These are phyloP conservation scores for Hermatobates lingyangjiaoensis DNA, from an alignment of 1,140 invertebrate genomes.

Conservation along the genomic window DNA sequence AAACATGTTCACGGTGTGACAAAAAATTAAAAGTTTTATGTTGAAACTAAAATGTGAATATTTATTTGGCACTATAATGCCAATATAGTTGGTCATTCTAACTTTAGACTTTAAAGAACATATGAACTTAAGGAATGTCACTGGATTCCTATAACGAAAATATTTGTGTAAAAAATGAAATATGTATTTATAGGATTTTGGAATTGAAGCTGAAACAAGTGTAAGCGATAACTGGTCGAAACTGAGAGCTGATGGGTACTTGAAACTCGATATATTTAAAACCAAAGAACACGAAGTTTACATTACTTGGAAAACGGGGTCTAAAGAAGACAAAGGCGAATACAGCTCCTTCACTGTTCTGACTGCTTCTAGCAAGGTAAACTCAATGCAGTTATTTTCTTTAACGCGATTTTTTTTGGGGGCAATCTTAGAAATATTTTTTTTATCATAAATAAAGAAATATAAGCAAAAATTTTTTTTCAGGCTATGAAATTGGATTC, in stretches of 20 bases:
- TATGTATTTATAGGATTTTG: constrained; percentile 26
- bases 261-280: constrained; percentile 39
- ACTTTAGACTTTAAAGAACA: too few relatives aligned
- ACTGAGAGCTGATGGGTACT: constrained; percentile 24
- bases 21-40: too few relatives aligned
- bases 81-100: too few relatives aligned
- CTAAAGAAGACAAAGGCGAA: constrained; percentile 19
- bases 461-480: not conserved
- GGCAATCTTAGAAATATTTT: too few relatives aligned
- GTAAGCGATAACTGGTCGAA: constrained; percentile 26
- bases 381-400: not conserved
- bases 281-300: constrained; percentile 39
- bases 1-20: too few relatives aligned
- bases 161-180: constrained; percentile 7
- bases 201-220: constrained; percentile 27
- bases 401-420: not conserved
- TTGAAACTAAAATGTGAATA: too few relatives aligned
- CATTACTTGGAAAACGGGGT: constrained; percentile 20
- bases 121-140: too few relatives aligned
- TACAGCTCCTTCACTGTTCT: constrained; percentile 24
- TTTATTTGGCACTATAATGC: too few relatives aligned
- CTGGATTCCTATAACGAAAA: not conserved
- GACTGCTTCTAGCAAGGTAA: constrained; percentile 24
- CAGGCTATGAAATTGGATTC: not conserved
- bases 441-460: too few relatives aligned